Percentiles rank a stretch among this genome's conserved stretches.
phyloP scores from a whole-genome alignment of 2,888 invertebrate species.

The Chymomyza amoena region DNA sequence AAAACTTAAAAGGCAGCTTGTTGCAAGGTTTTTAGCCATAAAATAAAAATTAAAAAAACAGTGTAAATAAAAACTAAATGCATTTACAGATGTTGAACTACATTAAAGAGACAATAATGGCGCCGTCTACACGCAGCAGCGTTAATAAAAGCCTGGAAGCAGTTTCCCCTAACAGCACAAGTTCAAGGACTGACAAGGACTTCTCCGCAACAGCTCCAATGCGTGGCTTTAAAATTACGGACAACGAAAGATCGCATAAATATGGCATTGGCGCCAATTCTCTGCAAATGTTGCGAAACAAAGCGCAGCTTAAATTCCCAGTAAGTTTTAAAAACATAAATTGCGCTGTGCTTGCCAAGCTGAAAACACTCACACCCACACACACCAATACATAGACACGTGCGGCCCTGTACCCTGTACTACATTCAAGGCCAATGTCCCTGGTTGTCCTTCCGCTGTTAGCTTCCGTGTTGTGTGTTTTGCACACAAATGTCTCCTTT shows the following conservation, averaged over 20 bases:
- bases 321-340: slow-evolving; percentile 61
- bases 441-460: slow-evolving; percentile 27
- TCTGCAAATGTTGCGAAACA: slow-evolving; percentile 71
- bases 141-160: slow-evolving; percentile 9
- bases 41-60: slow-evolving; percentile 13
- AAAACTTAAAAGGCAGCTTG: slow-evolving; percentile 56
- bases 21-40: slow-evolving; percentile 45
- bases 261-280: slow-evolving; percentile 78
- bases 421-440: slow-evolving; percentile 62
- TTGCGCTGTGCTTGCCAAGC: neutral
- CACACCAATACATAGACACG: slow-evolving; percentile 16
- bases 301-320: slow-evolving; percentile 76
- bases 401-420: slow-evolving; percentile 36
- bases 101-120: slow-evolving; percentile 62
- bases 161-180: slow-evolving; percentile 12
- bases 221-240: slow-evolving; percentile 78
- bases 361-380: slow-evolving; percentile 9
- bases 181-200: slow-evolving; percentile 19
- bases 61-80: neutral
- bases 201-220: slow-evolving; percentile 44
- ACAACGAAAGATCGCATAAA: slow-evolving; percentile 75
- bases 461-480: slow-evolving; percentile 46
- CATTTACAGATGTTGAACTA: slow-evolving; percentile 49
- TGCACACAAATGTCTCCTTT: slow-evolving; percentile 15
- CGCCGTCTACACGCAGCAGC: slow-evolving; percentile 57